Evolutionary conservation across 2,888 invertebrate species (phyloP).

Genomic region (Melanargia galathea): DNA sequence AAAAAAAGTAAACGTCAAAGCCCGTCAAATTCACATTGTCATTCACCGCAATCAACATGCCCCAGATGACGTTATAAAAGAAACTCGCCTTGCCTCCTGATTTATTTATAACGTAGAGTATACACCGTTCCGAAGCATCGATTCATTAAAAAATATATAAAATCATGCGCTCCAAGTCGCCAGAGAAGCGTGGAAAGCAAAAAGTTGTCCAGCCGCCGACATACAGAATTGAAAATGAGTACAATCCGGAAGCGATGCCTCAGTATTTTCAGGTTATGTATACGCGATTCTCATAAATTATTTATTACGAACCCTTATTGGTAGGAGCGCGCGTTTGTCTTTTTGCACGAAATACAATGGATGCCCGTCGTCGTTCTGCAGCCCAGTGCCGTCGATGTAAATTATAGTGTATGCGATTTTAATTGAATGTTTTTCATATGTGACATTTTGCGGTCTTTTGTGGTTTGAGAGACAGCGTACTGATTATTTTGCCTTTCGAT

Average conservation of each 20-base stretch:
- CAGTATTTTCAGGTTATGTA: slow-evolving; percentile 71
- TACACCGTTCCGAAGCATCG: slow-evolving; percentile 43
- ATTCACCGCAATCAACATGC: slow-evolving; percentile 49
- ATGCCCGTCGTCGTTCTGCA: slow-evolving; percentile 40
- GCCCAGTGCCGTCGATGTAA: slow-evolving; percentile 45
- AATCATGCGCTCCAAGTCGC: slow-evolving; percentile 54
- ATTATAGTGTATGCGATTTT: slow-evolving; percentile 45
- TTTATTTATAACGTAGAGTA: slow-evolving; percentile 47
- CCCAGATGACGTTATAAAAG: slow-evolving; percentile 47
- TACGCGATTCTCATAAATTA: slow-evolving; percentile 51
- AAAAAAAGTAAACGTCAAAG: slow-evolving; percentile 44
- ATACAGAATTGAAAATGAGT: slow-evolving; percentile 55
- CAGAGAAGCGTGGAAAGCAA: slow-evolving; percentile 46
- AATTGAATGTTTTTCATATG: slow-evolving; percentile 47
- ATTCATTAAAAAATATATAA: slow-evolving; percentile 50
- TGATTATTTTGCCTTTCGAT: slow-evolving; percentile 23
- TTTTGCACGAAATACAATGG: slow-evolving; percentile 52
- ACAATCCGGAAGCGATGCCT: slow-evolving; percentile 63
- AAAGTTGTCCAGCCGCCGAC: slow-evolving; percentile 47
- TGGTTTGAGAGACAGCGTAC: slow-evolving; percentile 34
- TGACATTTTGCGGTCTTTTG: slow-evolving; percentile 41
- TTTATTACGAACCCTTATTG: slow-evolving; percentile 51
- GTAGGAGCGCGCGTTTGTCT: slow-evolving; percentile 46
- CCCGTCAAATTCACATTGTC: slow-evolving; percentile 47
- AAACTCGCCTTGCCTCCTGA: slow-evolving; percentile 45